These are phyloP conservation scores for Limulus polyphemus DNA, from an alignment of 2,888 invertebrate genomes.

Conservation along the genomic window DNA sequence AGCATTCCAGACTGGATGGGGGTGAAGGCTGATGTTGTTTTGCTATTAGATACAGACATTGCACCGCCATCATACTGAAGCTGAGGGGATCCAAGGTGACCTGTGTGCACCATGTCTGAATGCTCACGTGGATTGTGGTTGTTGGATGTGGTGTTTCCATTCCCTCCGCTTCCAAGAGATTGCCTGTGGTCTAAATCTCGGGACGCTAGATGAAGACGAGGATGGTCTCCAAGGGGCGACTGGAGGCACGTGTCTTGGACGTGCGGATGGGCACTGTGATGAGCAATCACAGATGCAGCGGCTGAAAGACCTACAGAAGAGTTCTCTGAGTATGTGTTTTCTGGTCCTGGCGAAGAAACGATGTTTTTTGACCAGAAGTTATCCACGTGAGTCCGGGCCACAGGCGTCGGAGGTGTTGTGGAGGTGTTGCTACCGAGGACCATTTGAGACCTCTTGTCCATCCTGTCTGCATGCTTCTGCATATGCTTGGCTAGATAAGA, in stretches of 20 bases:
- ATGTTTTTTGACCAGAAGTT: too few species aligned
- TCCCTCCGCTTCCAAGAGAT: not conserved
- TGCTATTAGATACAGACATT: slow-evolving; percentile 18
- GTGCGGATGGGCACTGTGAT: too few species aligned
- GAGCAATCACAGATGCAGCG: too few species aligned
- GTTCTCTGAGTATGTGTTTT: too few species aligned
- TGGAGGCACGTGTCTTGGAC: too few species aligned
- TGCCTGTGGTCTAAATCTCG: too few species aligned
- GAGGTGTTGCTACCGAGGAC: slow-evolving; percentile 42
- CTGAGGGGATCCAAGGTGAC: slow-evolving; percentile 14
- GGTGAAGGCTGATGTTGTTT: slow-evolving; percentile 61
- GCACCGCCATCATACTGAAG: slow-evolving; percentile 17
- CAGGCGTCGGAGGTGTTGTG: too few species aligned
- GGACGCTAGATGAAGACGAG: too few species aligned
- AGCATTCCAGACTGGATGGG: slow-evolving; percentile 53
- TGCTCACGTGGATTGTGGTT: not conserved
- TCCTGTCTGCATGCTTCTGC: slow-evolving; percentile 72
- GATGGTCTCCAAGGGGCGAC: too few species aligned
- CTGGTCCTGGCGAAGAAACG: too few species aligned
- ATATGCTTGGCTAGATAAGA: slow-evolving; percentile 98
- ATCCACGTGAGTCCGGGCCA: too few species aligned
- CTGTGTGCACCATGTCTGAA: not conserved
- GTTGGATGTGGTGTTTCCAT: not conserved
- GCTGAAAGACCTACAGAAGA: too few species aligned
- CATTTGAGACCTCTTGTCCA: slow-evolving; percentile 79